These are phyloP conservation scores for Lepidurus packardi DNA, from an alignment of 1,140 invertebrate genomes.

Conservation along the genomic window DNA sequence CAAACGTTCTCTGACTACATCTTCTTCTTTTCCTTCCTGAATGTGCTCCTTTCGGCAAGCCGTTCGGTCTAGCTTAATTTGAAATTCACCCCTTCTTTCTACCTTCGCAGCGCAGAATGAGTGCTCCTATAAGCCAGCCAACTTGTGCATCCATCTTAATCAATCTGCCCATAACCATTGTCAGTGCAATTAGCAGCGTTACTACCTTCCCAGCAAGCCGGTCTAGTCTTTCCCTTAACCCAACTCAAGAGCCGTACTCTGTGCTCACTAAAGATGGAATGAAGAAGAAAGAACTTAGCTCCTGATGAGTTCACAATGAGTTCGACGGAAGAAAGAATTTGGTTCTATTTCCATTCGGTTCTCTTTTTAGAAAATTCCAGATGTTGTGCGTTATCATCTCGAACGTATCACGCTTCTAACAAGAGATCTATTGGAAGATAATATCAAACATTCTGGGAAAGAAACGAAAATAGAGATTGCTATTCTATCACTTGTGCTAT, in stretches of 20 bases:
- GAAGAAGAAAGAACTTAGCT: no score
- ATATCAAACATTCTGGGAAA: not conserved
- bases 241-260: no score
- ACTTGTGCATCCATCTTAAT: not conserved
- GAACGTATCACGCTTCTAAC: not conserved
- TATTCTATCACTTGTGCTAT: constrained; percentile 2
- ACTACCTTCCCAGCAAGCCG: no score
- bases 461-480: not conserved
- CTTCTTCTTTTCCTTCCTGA: not conserved
- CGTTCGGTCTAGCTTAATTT: not conserved
- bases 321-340: no score
- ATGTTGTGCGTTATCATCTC: no score
- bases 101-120: not conserved
- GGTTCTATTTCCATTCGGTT: no score
- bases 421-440: not conserved
- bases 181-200: not conserved
- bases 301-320: no score
- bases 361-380: no score
- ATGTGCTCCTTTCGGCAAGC: no score
- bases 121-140: not conserved
- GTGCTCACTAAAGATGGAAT: no score
- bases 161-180: not conserved
- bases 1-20: not conserved
- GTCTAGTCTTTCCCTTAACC: no score
- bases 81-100: not conserved